Base-by-base conservation (phyloP, 2,888 invertebrate genomes). In the Tachina grossa region DNA sequence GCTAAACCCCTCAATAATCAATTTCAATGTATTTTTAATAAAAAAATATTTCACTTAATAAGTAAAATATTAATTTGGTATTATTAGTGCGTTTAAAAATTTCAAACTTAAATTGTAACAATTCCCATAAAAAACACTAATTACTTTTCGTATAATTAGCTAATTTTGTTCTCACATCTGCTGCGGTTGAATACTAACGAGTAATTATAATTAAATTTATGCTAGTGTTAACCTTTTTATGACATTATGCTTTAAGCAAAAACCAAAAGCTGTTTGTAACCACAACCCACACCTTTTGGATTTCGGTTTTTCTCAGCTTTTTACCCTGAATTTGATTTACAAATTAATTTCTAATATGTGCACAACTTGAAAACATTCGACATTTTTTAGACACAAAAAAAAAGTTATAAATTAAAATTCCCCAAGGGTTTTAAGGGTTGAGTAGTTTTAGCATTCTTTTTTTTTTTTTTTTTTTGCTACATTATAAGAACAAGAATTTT, bases 351-450 rank as follows among this genome's bases (percentile, higher is more conserved):
- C 45, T 39, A 8, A 59, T 43, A 57, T n/a, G 41, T 41, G 10
- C 9, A 31, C 31, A 31, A 31, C 31, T 31, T 31, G 31, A 68
- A 51, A 41, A 53, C 31, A 14, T 66, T 47, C 6, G 6, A 5
- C 4, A 16, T 47, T 16, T 31, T 14, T 57, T 31, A 6, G 57
- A 14, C 14, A 45, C 22, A 22, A 65, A 4, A 22, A 4, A 13
- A 66, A 66, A 55, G 55, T 45, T 55, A 75, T 76, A 66, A 65
- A 55, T 39, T 9, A 43, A n/a, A 43, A 9, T 53, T 9, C 11
- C 53, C 53, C 5, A 31, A 31, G 16, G 47, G 19, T 19, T 16
- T 61, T 61, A 59, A 13, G 59, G 19, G n/a, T 5, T 10, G 5
- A 61, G 43, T 61, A 16, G 11, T 65, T 8, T 22, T 11, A 47